A percentile compares a stretch with the other conserved stretches of the same genome.
These are phyloP conservation scores for Drosophila prolongata DNA, from an alignment of 2,888 invertebrate genomes.

Conservation along the genomic window DNA sequence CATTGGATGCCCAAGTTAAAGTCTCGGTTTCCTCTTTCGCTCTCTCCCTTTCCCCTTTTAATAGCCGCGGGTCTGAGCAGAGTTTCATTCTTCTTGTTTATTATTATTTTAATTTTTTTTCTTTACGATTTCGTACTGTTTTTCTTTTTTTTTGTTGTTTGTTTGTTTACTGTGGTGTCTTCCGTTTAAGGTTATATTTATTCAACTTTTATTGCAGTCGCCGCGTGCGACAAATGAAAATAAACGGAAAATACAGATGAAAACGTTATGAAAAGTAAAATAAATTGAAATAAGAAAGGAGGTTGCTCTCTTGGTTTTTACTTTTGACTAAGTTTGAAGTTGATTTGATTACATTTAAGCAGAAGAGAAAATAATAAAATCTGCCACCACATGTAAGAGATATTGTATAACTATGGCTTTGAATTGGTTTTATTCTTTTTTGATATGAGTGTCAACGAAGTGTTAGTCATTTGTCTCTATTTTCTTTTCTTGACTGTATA, in stretches of 20 bases:
- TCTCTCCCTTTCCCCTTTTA: slow-evolving; percentile 2
- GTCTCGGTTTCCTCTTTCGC: slow-evolving; percentile 6
- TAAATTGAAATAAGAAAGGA: slow-evolving; percentile 9
- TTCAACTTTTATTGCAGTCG: slow-evolving; percentile 44
- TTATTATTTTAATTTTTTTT: slow-evolving; percentile 41
- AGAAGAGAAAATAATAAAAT: neutral
- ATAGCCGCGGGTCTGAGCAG: slow-evolving; percentile 8
- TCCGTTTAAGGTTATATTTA: slow-evolving; percentile 29
- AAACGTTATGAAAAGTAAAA: slow-evolving; percentile 12
- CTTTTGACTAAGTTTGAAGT: slow-evolving; percentile 1
- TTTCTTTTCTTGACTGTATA: too few species aligned
- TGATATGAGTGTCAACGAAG: too few species aligned
- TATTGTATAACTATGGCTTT: neutral
- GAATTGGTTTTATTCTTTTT: too few species aligned
- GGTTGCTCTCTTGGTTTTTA: slow-evolving; percentile 4
- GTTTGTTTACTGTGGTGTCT: slow-evolving; percentile 10
- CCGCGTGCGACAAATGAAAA: slow-evolving; percentile 42
- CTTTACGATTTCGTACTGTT: slow-evolving; percentile 23
- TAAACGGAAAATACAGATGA: slow-evolving; percentile 19
- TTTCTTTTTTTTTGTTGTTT: slow-evolving; percentile 13
- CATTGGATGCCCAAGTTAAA: neutral
- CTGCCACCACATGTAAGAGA: neutral
- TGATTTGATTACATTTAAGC: neutral
- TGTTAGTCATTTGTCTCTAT: too few species aligned
- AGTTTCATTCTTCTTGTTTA: slow-evolving; percentile 31